These are phyloP conservation scores for Ypsolopha sequella DNA, from an alignment of 2,888 invertebrate species.

Conservation along the genomic window DNA sequence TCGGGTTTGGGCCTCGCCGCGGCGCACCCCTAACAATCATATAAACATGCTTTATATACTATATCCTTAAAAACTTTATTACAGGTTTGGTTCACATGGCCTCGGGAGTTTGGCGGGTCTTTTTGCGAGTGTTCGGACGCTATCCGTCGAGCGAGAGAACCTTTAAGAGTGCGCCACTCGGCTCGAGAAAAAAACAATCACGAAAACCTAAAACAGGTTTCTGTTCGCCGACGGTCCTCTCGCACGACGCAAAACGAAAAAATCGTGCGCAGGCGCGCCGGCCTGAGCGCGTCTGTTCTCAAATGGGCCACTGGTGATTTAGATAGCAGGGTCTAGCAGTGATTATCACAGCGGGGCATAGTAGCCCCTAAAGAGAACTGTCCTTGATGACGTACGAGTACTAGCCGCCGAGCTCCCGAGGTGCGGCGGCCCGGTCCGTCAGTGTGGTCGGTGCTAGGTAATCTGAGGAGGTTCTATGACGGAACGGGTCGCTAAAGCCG, in stretches of 20 bases:
- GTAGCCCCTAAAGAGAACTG: slow-evolving; percentile 19
- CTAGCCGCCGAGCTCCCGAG: slow-evolving; percentile 32
- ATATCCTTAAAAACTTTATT: slow-evolving; percentile 43
- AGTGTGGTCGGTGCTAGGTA: neutral
- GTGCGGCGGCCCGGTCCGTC: slow-evolving; percentile 6
- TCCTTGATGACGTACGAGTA: slow-evolving; percentile 19
- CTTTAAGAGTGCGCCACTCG: slow-evolving; percentile 27
- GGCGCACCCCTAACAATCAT: slow-evolving; percentile 18
- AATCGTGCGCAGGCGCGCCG: slow-evolving; percentile 19
- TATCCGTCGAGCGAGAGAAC: slow-evolving; percentile 22
- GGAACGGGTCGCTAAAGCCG: slow-evolving; percentile 30
- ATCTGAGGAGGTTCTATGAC: slow-evolving; percentile 13
- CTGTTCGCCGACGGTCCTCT: slow-evolving; percentile 41
- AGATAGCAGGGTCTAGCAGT: slow-evolving; percentile 28
- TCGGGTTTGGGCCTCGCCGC: slow-evolving; percentile 29
- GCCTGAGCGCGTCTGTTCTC: slow-evolving; percentile 33
- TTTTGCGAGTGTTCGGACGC: slow-evolving; percentile 37
- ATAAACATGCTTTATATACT: slow-evolving; percentile 39
- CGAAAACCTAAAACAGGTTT: slow-evolving; percentile 60
- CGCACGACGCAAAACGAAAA: slow-evolving; percentile 51
- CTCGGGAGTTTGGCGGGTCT: slow-evolving; percentile 48
- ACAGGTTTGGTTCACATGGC: slow-evolving; percentile 18
- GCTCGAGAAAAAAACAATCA: slow-evolving; percentile 55
- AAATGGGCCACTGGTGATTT: slow-evolving; percentile 35
- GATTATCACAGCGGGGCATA: slow-evolving; percentile 19